Evolutionary conservation across 2,888 invertebrate genomes (phyloP).

Genomic region (Sussaba pulchella): DNA sequence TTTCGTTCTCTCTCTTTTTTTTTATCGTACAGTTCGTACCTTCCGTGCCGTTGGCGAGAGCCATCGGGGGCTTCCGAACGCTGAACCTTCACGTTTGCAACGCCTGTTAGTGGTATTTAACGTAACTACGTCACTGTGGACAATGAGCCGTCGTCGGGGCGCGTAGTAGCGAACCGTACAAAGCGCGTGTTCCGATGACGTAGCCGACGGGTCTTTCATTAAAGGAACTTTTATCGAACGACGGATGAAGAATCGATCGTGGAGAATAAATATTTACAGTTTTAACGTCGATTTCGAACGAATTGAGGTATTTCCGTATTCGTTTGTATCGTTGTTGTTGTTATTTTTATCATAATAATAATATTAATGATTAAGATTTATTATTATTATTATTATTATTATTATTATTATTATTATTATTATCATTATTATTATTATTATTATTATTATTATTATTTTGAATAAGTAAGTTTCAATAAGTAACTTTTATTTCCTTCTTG

Average conservation of each 20-base stretch:
- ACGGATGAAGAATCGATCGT: no score
- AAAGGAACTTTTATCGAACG: no score
- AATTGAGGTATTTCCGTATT: neutral
- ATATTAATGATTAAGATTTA: no score
- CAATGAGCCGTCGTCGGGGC: no score
- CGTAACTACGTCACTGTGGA: conserved; percentile 26
- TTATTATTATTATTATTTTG: no score
- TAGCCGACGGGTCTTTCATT: conserved; percentile 15
- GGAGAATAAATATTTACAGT: neutral
- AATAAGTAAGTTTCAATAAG: no score
- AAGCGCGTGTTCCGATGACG: conserved; percentile 26
- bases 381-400: no score
- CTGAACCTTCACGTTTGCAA: conserved; percentile 32
- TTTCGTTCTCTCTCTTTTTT: no score
- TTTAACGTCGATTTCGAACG: neutral
- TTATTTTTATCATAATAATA: no score
- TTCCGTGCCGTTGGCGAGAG: conserved; percentile 10
- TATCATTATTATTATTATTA: no score
- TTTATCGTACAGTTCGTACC: neutral
- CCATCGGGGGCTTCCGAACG: conserved; percentile 25
- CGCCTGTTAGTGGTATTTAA: conserved; percentile 1
- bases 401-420: no score
- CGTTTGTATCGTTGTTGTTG: neutral
- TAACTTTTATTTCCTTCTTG: no score
- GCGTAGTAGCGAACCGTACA: conserved; percentile 34